Evolutionary conservation across 1,140 invertebrate species (phyloP), one percentile per base, ranked within the genome.

Genomic region (Pseudomyrmex flavicornis): DNA sequence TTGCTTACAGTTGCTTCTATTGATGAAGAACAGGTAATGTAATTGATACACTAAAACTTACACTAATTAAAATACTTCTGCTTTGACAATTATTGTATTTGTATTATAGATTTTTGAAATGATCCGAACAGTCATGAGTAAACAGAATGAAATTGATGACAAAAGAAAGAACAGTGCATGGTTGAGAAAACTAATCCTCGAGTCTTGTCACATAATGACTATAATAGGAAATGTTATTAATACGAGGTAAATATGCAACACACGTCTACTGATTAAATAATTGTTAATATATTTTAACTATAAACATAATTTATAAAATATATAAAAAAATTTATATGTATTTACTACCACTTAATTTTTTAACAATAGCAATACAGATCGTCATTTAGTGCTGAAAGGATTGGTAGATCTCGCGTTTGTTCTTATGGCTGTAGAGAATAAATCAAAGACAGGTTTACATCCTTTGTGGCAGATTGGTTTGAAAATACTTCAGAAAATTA

Each of bases 361-460:
- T 44, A 65, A 8, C 59, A 95, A 95, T 79, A 91, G 93, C n/a
- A 92, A 94, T 35, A 35, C 35, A 82, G 94, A 95, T 85, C 94
- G 95, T 58, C 94, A 95, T 82, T 91, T 95, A 72, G 93, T 95
- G 20, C 46, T 95, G 2, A 92, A 95, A 91, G 95, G 95, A 5
- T 91, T 96, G 9, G 92, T 95, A 2, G 93, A 95, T 65, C 92
- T 96, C 63, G 94, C 94, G 17, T 95, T 95, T 91, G 83, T 92
- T 2, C 90, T 96, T 9, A 91, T 96, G 85, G 90, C 88, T 62
- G 90, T 88, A 8, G 93, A 93, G 3, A 90, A 90, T 85, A 91
- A 93, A 79, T 66, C 65, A 4, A 85, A 90, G 13, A 90, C 88
- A 13, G 92, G 92, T 0, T 83, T 89, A 0, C 76, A 83, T 26